Evolutionary conservation across 2,888 invertebrate species (phyloP), one percentile per base, ranked within the genome.

Genomic region (Cosmia pyralina): DNA sequence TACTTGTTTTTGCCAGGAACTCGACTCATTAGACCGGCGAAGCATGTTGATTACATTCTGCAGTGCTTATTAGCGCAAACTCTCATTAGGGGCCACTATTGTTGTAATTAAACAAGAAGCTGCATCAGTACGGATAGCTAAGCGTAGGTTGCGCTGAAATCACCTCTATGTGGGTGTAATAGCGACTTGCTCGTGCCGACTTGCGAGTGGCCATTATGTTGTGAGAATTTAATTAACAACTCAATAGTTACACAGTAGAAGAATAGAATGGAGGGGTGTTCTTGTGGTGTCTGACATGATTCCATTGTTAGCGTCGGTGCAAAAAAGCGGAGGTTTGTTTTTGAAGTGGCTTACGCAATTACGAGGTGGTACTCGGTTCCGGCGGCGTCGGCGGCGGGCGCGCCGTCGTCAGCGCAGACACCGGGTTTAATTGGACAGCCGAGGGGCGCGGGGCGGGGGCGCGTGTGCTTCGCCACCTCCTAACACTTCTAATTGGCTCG

Each of bases 31-130:
- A 96, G 95, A 94, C 92, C 93, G 93, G 90, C 94, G 93, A 94
- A 93, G 96, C 94, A 96, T 94, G 96, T 96, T 96, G 95, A 96
- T 96, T 96, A 96, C 95, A 95, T 95, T 96, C 94, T 95, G 94
- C 93, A 94, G 95, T 93, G 94, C 95, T 96, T 96, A 96, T 96
- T 96, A 96, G 94, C 94, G 94, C 95, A 95, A 95, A 95, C 93
- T 95, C 96, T 96, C 95, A 95, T 96, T 96, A 96, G 95, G 93
- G 94, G 92, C 93, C 93, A 95, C 96, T 96, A 96, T 96, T 96
- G 96, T 96, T 96, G 95, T 95, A 96, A 96, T 96, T 96, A 95
- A 96, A 95, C 95, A 94, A 94, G 94, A 93, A 92, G 92, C 92
- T 92, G 93, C 92, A 92, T 91, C 92, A 90, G 91, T 91, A 91